phyloP scores from a whole-genome alignment of 92 coral and sea anemone species.

The Parazoanthus atlanticus region DNA sequence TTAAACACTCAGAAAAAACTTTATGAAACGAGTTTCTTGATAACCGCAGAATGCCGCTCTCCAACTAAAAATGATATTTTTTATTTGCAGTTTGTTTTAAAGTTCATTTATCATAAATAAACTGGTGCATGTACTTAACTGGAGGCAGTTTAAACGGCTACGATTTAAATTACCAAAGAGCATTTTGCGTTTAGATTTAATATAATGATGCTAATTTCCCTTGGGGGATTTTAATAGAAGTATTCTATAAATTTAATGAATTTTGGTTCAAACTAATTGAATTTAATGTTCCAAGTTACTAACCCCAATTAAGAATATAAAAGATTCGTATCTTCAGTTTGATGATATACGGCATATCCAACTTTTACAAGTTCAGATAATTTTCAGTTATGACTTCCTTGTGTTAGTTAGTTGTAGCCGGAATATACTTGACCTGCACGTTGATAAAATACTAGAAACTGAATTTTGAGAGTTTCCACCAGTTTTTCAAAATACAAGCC shows the following conservation, averaged over 20 bases:
- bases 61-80: too few relatives aligned
- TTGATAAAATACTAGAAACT: background rate
- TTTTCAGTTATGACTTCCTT: background rate
- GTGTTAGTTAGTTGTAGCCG: background rate
- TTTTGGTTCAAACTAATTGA: background rate
- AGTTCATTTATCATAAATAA: background rate
- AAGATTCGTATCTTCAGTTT: background rate
- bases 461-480: background rate
- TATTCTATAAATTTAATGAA: background rate
- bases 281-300: background rate
- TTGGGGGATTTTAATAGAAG: background rate
- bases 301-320: background rate
- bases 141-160: background rate
- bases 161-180: background rate
- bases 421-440: background rate
- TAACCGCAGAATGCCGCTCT: background rate
- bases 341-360: background rate
- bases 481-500: background rate
- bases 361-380: background rate
- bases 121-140: constrained; percentile 1
- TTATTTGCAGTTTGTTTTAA: background rate
- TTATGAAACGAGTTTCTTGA: background rate
- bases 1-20: background rate
- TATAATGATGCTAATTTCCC: constrained; percentile 16
- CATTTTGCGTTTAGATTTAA: constrained; percentile 16